These are phyloP conservation scores for Tetrapedia diversipes DNA, from an alignment of 2,888 invertebrate species.

Conservation along the genomic window DNA sequence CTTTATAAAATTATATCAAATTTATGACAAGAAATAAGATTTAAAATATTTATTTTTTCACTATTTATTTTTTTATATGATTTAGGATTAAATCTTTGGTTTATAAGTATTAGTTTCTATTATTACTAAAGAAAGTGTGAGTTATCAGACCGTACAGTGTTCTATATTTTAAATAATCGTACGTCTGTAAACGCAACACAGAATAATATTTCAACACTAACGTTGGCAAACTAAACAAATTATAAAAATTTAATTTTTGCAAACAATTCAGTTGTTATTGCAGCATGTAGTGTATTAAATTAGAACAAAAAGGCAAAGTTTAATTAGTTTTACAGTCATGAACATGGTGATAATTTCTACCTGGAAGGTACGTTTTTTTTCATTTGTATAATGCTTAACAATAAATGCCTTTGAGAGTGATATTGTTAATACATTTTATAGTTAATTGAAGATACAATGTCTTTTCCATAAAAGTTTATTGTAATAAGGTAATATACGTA, in stretches of 20 bases:
- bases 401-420: conserved; percentile 22
- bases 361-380: conserved; percentile 2
- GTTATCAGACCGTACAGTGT: background rate
- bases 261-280: background rate
- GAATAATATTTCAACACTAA: conserved; percentile 1
- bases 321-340: background rate
- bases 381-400: conserved; percentile 2
- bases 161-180: background rate
- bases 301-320: background rate
- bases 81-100: conserved; percentile 3
- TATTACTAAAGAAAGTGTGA: background rate
- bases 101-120: background rate
- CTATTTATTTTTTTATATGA: conserved; percentile 3
- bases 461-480: conserved; percentile 10
- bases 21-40: conserved; percentile 12
- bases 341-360: background rate
- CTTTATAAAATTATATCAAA: conserved; percentile 21
- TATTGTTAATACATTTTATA: conserved; percentile 29
- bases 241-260: background rate
- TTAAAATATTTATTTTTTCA: background rate
- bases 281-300: background rate
- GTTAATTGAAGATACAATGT: conserved; percentile 18
- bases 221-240: conserved; percentile 6
- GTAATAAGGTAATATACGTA: conserved; percentile 1
- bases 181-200: background rate